phyloP scores from a whole-genome alignment of 2,888 invertebrate genomes.

The Trichogramma dendrolimi region DNA sequence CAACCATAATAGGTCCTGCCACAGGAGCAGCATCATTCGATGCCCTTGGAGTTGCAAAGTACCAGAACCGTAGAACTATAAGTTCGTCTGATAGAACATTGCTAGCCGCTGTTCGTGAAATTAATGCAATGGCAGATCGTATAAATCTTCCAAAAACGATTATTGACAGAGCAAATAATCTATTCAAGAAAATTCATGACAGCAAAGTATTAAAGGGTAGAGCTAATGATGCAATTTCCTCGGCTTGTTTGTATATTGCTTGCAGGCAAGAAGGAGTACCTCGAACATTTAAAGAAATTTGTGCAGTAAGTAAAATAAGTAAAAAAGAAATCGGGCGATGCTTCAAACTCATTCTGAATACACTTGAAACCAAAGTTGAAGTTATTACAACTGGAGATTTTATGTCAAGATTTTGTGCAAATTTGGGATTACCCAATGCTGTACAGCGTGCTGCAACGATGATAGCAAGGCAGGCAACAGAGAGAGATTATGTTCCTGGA shows the following conservation, averaged over 20 bases:
- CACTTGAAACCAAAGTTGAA: slow-evolving; percentile 93
- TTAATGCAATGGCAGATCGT: slow-evolving; percentile 96
- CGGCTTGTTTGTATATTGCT: slow-evolving; percentile 97
- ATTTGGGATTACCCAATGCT: slow-evolving; percentile 82
- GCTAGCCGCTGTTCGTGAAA: slow-evolving; percentile 94
- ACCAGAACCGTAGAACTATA: slow-evolving; percentile 63
- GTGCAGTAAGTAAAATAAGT: slow-evolving; percentile 97
- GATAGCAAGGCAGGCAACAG: slow-evolving; percentile 94
- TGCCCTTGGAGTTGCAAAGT: slow-evolving; percentile 69
- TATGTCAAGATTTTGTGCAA: slow-evolving; percentile 98
- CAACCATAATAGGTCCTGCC: slow-evolving; percentile 84
- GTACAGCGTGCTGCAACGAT: slow-evolving; percentile 92
- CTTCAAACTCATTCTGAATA: slow-evolving; percentile 94
- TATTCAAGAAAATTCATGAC: slow-evolving; percentile 98
- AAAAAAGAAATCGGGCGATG: slow-evolving; percentile 99
- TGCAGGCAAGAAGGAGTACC: slow-evolving; percentile 98
- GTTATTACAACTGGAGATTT: slow-evolving; percentile 98
- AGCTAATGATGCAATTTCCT: slow-evolving; percentile 96
- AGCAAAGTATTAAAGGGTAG: slow-evolving; percentile 93
- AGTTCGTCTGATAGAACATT: slow-evolving; percentile 81
- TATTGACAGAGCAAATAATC: slow-evolving; percentile 90
- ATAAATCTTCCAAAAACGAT: slow-evolving; percentile 96
- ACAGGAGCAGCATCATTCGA: slow-evolving; percentile 80
- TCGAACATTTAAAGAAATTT: slow-evolving; percentile 98
- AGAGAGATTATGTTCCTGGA: slow-evolving; percentile 95